A percentile compares a stretch with the other conserved stretches of the same genome.
Evolutionary conservation across 2,888 invertebrate genomes (phyloP).

Genomic region (Acanthoscelides obtectus): DNA sequence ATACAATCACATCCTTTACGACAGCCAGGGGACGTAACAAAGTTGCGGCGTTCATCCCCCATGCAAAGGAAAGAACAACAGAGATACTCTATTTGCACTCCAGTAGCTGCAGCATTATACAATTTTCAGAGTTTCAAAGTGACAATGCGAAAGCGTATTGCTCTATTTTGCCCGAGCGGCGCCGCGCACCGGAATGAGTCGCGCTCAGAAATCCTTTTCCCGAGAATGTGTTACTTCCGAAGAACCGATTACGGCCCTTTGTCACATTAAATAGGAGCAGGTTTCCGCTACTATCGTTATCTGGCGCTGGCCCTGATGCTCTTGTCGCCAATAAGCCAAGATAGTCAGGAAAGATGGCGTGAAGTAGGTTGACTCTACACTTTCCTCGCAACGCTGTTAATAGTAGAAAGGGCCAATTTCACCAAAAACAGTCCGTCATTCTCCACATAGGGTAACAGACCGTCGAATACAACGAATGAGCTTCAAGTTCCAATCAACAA

Average conservation of each 20-base stretch:
- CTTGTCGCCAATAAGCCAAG: too few relatives aligned
- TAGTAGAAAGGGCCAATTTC: too few relatives aligned
- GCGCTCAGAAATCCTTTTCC: not conserved
- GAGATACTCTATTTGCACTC: not conserved
- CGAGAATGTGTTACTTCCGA: not conserved
- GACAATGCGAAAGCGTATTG: not conserved
- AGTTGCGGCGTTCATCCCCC: too few relatives aligned
- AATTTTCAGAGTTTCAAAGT: not conserved
- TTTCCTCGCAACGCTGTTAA: too few relatives aligned
- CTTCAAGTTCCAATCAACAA: too few relatives aligned
- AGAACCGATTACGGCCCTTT: not conserved
- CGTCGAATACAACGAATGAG: too few relatives aligned
- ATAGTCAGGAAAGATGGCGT: too few relatives aligned
- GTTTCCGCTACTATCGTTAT: not conserved
- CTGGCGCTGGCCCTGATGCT: not conserved
- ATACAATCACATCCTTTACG: too few relatives aligned
- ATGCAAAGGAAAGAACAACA: not conserved
- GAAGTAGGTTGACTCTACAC: too few relatives aligned
- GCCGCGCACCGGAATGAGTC: not conserved
- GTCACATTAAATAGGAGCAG: not conserved
- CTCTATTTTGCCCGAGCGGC: not conserved
- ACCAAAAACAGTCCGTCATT: too few relatives aligned
- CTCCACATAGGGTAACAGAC: too few relatives aligned
- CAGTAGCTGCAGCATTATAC: not conserved
- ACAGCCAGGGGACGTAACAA: too few relatives aligned